Base-by-base conservation (phyloP, 1,140 invertebrate genomes). In the Diachasma alloeum region DNA sequence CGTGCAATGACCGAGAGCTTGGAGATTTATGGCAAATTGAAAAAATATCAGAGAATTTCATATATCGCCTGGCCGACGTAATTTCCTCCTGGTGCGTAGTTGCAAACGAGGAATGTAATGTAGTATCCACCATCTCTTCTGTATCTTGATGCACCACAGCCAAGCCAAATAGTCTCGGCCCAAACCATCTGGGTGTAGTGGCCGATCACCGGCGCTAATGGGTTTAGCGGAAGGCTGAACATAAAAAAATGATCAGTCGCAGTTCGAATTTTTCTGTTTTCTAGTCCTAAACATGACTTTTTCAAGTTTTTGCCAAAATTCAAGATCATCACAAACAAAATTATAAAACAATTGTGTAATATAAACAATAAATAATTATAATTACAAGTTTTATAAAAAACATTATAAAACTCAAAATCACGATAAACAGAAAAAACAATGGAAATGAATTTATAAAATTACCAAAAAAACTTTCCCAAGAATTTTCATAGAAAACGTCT, bases 181-280 rank as follows among this genome's bases (percentile, higher is more conserved):
- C 90, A 91, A 19, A 90, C 81, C 56, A 91, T 75, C 82, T 90
- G 89, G 0, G 89, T 87, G 73, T 88, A 91, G 68, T 87, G 85
- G 17, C 82, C 85, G 44, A 82, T 83, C 3, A 13, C 8, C 24
- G 70, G 22, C 0, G 8, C 15, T n/a, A 15, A 19, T 13, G 48
- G 48, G 4, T 17, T 46, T 31, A 8, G 9, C 0, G 22, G 59
- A 66, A 36, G 59, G 11, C 59, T 66, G 19, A 26, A 31, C 19
- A 31, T 4, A 31, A 66, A 31, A n/a, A n/a, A n/a, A n/a, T n/a
- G n/a, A 15, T 19, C 1, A 66, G 19, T 31, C 11, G 5, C 5
- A 24, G 13, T 31, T 59, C 13, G 17, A 59, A 22, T 19, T 59
- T 9, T 11, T 22, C 31, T 31, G 31, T 31, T 31, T 6, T 31